A percentile compares a stretch with the other conserved stretches of the same genome.
Evolutionary conservation across 2,113 vertebrate genomes (phyloP).

Genomic region (Periophthalmodon schlosseri): DNA sequence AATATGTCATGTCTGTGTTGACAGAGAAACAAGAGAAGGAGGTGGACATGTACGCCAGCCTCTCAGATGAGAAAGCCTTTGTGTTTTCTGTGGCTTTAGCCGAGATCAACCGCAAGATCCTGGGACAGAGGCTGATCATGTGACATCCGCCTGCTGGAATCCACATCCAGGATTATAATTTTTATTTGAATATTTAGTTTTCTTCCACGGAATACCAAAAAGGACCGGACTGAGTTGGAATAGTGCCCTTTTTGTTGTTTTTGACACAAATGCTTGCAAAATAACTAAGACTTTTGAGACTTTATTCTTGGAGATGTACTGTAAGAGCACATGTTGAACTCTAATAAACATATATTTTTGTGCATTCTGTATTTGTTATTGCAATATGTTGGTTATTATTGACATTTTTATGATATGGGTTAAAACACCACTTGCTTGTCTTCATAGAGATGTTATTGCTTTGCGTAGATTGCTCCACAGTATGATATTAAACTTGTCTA

Average conservation of each 20-base stretch:
- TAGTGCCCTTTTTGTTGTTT: neutral
- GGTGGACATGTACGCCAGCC: conserved; percentile 95
- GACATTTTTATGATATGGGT: too few species aligned
- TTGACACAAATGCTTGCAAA: neutral
- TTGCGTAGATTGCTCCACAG: too few species aligned
- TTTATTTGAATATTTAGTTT: neutral
- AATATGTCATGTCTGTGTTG: conserved; percentile 32
- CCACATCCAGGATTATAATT: neutral
- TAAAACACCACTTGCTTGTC: too few species aligned
- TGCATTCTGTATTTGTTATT: neutral
- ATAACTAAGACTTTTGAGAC: neutral
- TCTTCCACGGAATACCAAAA: neutral
- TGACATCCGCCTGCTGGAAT: conserved; percentile 36
- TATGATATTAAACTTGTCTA: too few species aligned
- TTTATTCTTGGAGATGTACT: neutral
- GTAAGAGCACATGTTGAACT: neutral
- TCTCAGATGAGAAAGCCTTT: conserved; percentile 97
- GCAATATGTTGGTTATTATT: neutral
- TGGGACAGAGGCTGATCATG: conserved; percentile 95
- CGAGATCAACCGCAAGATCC: conserved; percentile 99
- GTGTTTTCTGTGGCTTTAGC: conserved; percentile 98
- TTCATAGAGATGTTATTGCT: too few species aligned
- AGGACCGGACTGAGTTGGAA: neutral
- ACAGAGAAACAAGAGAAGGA: conserved; percentile 98
- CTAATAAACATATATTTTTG: conserved; percentile 11